phyloP scores from a whole-genome alignment of 2,888 invertebrate genomes.

The Colostygia pectinataria region DNA sequence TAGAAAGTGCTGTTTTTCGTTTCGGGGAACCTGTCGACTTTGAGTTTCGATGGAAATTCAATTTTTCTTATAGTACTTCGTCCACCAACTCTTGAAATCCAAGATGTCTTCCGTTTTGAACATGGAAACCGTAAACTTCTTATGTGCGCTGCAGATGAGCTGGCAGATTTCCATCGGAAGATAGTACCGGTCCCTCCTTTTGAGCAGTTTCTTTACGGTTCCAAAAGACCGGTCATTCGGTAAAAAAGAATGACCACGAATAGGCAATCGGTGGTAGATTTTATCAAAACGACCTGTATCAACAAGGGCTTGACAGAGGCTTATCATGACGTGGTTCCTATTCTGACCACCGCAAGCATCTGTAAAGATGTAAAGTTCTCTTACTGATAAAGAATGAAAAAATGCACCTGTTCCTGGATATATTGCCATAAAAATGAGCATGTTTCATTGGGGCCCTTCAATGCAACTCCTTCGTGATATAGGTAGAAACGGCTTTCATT shows the following conservation, averaged over 20 bases:
- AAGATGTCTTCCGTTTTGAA: conserved; percentile 14
- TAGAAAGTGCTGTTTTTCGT: conserved; percentile 6
- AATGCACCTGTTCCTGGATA: conserved; percentile 5
- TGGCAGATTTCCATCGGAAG: conserved; percentile 11
- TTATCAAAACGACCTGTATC: conserved; percentile 3
- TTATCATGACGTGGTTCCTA: conserved; percentile 8
- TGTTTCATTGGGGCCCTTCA: conserved; percentile 5
- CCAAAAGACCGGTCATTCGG: conserved; percentile 3
- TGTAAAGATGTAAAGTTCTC: conserved; percentile 12
- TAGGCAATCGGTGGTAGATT: conserved; percentile 4
- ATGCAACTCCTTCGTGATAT: background rate
- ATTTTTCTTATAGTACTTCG: conserved; percentile 12
- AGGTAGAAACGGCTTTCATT: background rate
- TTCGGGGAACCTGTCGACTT: background rate
- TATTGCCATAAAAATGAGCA: conserved; percentile 4
- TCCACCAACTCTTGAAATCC: conserved; percentile 12
- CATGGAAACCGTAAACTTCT: conserved; percentile 11
- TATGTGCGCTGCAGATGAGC: conserved; percentile 13
- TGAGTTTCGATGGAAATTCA: no score
- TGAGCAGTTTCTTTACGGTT: conserved; percentile 4
- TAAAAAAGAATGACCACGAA: conserved; percentile 7
- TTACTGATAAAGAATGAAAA: background rate
- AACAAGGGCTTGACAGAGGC: conserved; percentile 5
- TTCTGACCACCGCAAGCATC: conserved; percentile 12
- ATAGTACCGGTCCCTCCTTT: conserved; percentile 9